Percentiles rank a stretch among this genome's conserved stretches.
phyloP scores from a whole-genome alignment of 2,113 vertebrate genomes.

The Melanerpes aurifrons region DNA sequence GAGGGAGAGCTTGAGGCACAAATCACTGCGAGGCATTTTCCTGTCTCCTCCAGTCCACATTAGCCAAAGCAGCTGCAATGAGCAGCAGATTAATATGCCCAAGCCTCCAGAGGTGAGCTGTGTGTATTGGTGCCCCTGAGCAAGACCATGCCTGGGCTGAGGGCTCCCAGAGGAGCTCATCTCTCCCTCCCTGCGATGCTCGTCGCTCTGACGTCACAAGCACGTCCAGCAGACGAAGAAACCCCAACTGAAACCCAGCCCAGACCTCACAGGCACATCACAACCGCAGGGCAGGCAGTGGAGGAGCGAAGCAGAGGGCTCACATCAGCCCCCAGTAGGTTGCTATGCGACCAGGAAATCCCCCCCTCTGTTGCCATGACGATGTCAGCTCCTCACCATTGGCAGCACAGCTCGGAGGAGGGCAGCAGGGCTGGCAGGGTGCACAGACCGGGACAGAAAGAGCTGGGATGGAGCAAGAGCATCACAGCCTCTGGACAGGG shows the following conservation, averaged over 20 bases:
- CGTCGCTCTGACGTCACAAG: neutral
- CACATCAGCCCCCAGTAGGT: slow-evolving; percentile 82
- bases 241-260: neutral
- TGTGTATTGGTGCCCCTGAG: neutral
- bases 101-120: neutral
- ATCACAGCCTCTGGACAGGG: accelerated
- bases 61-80: neutral
- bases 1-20: neutral
- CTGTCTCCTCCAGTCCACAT: neutral
- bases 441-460: neutral
- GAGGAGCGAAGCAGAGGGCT: slow-evolving; percentile 74
- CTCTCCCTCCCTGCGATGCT: neutral
- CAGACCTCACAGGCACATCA: slow-evolving; percentile 60
- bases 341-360: slow-evolving; percentile 81
- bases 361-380: slow-evolving; percentile 87
- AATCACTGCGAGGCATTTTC: neutral
- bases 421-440: neutral
- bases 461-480: neutral
- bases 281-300: neutral
- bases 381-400: slow-evolving; percentile 83
- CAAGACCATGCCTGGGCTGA: neutral
- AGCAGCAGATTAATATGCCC: neutral
- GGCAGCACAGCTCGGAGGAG: slow-evolving; percentile 29
- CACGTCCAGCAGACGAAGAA: neutral
- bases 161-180: neutral